Conservation (phyloP, 2,113 vertebrate species). For the Onychostruthus taczanowskii region DNA sequence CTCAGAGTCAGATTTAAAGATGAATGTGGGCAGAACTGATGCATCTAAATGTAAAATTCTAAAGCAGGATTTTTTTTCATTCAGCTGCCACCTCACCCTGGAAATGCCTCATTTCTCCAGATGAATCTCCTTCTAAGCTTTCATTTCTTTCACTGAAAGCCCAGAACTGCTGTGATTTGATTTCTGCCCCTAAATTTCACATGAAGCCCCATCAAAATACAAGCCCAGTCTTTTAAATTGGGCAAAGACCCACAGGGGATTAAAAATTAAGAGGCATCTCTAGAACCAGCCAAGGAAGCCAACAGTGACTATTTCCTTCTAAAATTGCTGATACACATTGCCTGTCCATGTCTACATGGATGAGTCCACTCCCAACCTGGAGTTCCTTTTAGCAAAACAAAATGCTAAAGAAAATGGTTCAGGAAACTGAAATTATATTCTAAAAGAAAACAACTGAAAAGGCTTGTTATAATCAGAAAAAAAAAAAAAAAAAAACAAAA, state of each 20-base stretch:
- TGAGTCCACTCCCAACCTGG: not conserved
- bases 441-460: not conserved
- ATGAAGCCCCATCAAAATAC: not conserved
- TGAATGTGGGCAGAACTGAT: not conserved
- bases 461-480: not conserved
- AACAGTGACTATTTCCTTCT: not conserved
- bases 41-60: not conserved
- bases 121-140: not conserved
- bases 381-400: not conserved
- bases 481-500: not conserved
- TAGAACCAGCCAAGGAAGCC: not conserved
- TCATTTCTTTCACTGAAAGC: not conserved
- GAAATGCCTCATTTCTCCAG: not conserved
- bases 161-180: not conserved
- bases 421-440: not conserved
- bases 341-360: not conserved
- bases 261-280: not conserved
- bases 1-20: not conserved
- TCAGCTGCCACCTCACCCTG: not conserved
- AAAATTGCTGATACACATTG: not conserved
- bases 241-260: not conserved
- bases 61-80: not conserved
- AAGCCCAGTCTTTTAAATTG: not conserved
- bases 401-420: not conserved
- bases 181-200: not conserved